These are phyloP conservation scores for Enteromius afrohamiltoni DNA, from an alignment of 2,797 vertebrate species.

Conservation along the genomic window DNA sequence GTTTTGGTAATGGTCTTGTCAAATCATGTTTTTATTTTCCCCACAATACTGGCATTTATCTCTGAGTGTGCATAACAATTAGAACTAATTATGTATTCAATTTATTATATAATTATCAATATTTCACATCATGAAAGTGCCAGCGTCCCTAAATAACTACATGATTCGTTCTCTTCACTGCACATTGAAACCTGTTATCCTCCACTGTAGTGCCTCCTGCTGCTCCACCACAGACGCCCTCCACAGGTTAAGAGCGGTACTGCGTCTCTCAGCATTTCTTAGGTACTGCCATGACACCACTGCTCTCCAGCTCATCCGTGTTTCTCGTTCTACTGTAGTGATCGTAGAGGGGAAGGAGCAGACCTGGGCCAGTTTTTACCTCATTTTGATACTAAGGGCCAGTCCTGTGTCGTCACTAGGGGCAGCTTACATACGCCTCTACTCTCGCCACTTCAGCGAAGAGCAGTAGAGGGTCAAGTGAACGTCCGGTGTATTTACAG, in stretches of 20 bases:
- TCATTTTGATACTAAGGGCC: slow-evolving; percentile 27
- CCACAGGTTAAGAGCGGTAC: slow-evolving; percentile 40
- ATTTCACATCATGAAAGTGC: slow-evolving; percentile 57
- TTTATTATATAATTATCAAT: slow-evolving; percentile 57
- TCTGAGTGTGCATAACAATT: slow-evolving; percentile 57
- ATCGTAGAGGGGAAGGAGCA: not conserved
- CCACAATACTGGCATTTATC: slow-evolving; percentile 57
- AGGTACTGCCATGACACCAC: slow-evolving; percentile 45
- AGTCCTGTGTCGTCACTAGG: slow-evolving; percentile 8
- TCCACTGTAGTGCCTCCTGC: slow-evolving; percentile 62
- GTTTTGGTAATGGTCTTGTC: slow-evolving; percentile 66
- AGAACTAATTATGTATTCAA: slow-evolving; percentile 59
- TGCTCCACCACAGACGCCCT: slow-evolving; percentile 51
- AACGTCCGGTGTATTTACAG: not conserved
- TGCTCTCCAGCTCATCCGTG: slow-evolving; percentile 21
- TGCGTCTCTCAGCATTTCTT: slow-evolving; percentile 44
- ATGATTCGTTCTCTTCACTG: slow-evolving; percentile 41
- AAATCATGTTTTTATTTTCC: slow-evolving; percentile 54
- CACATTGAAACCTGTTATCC: slow-evolving; percentile 59
- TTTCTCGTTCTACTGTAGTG: not conserved
- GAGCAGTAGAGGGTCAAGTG: not conserved
- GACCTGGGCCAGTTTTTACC: slow-evolving; percentile 42
- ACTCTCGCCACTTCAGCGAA: not conserved
- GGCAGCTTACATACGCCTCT: slow-evolving; percentile 15
- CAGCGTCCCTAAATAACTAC: slow-evolving; percentile 45